A percentile compares a stretch with the other conserved stretches of the same genome.
These are phyloP conservation scores for Prunella himalayana DNA, from an alignment of 2,113 vertebrate species.

Conservation along the genomic window DNA sequence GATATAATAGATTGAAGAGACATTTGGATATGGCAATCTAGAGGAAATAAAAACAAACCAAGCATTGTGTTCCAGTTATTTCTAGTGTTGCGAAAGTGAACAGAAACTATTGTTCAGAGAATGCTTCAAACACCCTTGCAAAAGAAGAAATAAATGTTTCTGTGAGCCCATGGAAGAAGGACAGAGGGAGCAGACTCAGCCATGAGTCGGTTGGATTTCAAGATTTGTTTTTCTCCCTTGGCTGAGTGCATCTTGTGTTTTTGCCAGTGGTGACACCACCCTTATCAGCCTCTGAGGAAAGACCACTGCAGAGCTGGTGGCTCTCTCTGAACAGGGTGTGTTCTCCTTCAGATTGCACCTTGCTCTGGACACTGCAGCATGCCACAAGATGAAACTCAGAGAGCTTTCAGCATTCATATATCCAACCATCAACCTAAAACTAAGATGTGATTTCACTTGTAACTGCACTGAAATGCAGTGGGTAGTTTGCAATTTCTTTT, in stretches of 20 bases:
- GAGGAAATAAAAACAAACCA: neutral
- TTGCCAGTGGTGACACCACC: neutral
- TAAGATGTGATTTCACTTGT: neutral
- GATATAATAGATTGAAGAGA: neutral
- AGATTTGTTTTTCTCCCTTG: neutral
- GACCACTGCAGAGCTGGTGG: neutral
- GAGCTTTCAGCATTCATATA: neutral
- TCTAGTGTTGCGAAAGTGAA: neutral
- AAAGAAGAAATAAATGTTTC: neutral
- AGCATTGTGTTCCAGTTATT: neutral
- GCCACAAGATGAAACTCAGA: neutral
- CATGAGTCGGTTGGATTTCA: neutral
- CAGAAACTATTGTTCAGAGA: neutral
- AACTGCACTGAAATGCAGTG: neutral
- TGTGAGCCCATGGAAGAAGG: neutral
- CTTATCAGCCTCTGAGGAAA: neutral
- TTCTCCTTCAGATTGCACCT: neutral
- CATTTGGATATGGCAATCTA: neutral
- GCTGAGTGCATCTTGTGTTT: neutral
- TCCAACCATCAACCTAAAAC: neutral
- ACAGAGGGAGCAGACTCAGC: neutral
- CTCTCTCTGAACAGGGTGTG: neutral
- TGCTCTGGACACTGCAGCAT: neutral
- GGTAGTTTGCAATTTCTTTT: neutral
- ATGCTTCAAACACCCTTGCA: neutral